A percentile compares a stretch with the other conserved stretches of the same genome.
phyloP scores from a whole-genome alignment of 2,113 vertebrate species.

The Coryphaenoides rupestris region DNA sequence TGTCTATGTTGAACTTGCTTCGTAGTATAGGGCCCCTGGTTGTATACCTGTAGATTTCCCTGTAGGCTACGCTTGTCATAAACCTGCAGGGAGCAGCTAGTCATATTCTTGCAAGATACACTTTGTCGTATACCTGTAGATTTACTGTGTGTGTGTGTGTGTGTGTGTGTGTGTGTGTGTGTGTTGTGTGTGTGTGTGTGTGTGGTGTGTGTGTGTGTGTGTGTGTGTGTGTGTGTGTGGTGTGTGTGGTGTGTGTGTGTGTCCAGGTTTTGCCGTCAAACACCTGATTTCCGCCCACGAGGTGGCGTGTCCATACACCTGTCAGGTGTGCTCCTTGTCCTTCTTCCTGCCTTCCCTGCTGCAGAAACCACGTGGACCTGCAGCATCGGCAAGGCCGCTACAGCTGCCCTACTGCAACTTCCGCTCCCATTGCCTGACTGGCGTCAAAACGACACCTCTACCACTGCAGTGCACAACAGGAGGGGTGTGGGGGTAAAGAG shows the following conservation, averaged over 20 bases:
- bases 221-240: no score
- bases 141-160: no score
- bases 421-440: slow-evolving; percentile 47
- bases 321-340: slow-evolving; percentile 29
- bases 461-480: slow-evolving; percentile 53
- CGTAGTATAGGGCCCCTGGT: no score
- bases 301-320: slow-evolving; percentile 41
- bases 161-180: no score
- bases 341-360: slow-evolving; percentile 62
- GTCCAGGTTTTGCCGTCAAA: slow-evolving; percentile 52
- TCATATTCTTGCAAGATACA: no score
- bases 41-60: no score
- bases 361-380: slow-evolving; percentile 44
- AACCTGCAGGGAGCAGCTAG: no score
- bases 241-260: background rate
- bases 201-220: no score
- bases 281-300: slow-evolving; percentile 53
- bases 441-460: slow-evolving; percentile 58
- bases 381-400: slow-evolving; percentile 56
- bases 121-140: no score
- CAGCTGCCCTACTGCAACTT: slow-evolving; percentile 64
- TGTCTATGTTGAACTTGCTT: no score
- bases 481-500: background rate
- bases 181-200: no score
- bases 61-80: no score